These are phyloP conservation scores for Camelus dromedarius DNA, from an alignment of 2,113 vertebrate genomes.

Conservation along the genomic window DNA sequence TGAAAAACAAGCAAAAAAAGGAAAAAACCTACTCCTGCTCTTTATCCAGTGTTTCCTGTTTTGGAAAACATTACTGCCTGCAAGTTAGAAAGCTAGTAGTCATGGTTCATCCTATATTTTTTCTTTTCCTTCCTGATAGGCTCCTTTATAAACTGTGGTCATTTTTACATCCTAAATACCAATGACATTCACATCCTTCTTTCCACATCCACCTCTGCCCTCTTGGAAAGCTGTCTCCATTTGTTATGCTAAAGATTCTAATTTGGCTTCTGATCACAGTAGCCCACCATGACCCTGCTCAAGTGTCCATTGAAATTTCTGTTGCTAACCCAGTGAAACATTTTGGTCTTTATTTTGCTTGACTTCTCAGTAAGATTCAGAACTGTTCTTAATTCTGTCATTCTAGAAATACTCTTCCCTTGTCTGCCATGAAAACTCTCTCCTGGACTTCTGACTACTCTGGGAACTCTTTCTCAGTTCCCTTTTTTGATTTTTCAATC, in stretches of 20 bases:
- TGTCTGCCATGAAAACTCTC: not conserved
- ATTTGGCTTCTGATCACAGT: not conserved
- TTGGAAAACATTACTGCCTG: not conserved
- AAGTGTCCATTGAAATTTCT: not conserved
- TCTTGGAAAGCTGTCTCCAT: not conserved
- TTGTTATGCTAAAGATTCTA: not conserved
- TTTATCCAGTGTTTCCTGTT: not conserved
- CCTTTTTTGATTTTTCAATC: not conserved
- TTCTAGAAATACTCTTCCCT: not conserved
- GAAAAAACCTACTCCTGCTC: not conserved
- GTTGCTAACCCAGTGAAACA: not conserved
- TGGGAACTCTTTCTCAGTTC: not conserved
- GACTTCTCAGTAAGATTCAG: not conserved
- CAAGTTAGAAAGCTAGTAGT: not conserved
- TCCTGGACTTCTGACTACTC: not conserved
- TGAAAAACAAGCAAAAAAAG: not conserved
- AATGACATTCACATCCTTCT: not conserved
- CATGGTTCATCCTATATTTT: not conserved
- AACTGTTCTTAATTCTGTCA: not conserved
- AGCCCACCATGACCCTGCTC: not conserved
- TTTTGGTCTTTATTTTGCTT: not conserved
- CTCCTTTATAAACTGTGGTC: not conserved
- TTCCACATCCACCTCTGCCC: not conserved
- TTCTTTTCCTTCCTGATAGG: not conserved
- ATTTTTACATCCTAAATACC: not conserved